Conservation (phyloP, 2,113 vertebrate species). For the Pseudolaguvia tuberculata region DNA sequence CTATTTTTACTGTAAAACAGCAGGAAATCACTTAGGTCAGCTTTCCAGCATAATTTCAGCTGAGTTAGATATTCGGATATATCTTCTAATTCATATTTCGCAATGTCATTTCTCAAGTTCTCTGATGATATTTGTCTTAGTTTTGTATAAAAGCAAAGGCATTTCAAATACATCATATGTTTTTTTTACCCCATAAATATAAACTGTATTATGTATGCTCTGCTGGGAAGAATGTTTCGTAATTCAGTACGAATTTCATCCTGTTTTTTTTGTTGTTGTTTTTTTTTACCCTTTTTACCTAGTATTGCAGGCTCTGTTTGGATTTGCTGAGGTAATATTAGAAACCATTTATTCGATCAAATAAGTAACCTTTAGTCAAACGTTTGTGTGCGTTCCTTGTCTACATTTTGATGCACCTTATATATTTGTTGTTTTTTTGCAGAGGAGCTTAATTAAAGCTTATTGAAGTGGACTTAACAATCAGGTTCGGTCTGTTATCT, state of each 20-base stretch:
- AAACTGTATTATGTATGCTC: slow-evolving; percentile 36
- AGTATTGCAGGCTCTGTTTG: slow-evolving; percentile 2
- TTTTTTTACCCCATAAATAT: slow-evolving; percentile 39
- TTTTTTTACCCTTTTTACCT: slow-evolving; percentile 26
- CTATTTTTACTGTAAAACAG: slow-evolving; percentile 9
- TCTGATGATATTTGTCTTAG: neutral
- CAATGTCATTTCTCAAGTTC: neutral
- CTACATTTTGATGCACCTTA: neutral
- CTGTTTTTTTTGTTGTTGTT: no score
- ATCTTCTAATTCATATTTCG: neutral
- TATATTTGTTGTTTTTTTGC: slow-evolving; percentile 24
- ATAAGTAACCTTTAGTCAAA: neutral
- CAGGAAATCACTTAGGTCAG: neutral
- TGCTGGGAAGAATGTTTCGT: slow-evolving; percentile 15
- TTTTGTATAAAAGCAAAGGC: neutral
- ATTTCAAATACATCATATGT: neutral
- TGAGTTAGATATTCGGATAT: neutral
- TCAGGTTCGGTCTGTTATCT: slow-evolving; percentile 5
- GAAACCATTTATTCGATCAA: slow-evolving; percentile 13
- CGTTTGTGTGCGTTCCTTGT: neutral
- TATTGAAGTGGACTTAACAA: slow-evolving; percentile 18
- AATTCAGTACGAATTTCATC: slow-evolving; percentile 26
- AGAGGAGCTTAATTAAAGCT: slow-evolving; percentile 25
- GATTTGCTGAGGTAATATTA: slow-evolving; percentile 11
- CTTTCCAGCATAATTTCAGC: neutral